phyloP scores from a whole-genome alignment of 2,888 invertebrate species.

The Synergus itoensis region DNA sequence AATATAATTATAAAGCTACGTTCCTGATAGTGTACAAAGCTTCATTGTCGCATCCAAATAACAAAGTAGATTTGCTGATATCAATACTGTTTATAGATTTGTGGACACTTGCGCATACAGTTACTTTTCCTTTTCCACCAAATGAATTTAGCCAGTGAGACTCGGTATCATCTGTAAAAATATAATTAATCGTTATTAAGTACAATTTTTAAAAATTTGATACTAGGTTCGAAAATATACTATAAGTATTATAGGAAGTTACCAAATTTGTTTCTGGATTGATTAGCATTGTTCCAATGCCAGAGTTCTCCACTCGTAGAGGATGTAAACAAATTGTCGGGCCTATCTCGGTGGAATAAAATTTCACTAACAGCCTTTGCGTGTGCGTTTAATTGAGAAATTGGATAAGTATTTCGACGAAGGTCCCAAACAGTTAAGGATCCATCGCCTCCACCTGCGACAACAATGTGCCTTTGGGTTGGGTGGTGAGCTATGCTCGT shows the following conservation, averaged over 20 bases:
- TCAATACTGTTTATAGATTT: slow-evolving; percentile 91
- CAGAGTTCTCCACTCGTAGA: slow-evolving; percentile 91
- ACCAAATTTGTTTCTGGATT: slow-evolving; percentile 72
- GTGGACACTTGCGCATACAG: slow-evolving; percentile 72
- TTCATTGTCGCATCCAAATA: slow-evolving; percentile 94
- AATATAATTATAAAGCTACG: slow-evolving; percentile 72
- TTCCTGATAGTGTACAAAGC: slow-evolving; percentile 90
- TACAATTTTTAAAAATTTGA: background rate
- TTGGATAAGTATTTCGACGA: slow-evolving; percentile 89
- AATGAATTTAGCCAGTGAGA: slow-evolving; percentile 80
- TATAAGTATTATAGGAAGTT: slow-evolving; percentile 24
- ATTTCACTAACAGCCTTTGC: slow-evolving; percentile 89
- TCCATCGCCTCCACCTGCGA: slow-evolving; percentile 93
- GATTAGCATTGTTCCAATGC: slow-evolving; percentile 87
- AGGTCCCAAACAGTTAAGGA: slow-evolving; percentile 94
- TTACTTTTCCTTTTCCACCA: slow-evolving; percentile 79
- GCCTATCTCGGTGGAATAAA: slow-evolving; percentile 91
- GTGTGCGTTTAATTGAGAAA: slow-evolving; percentile 90
- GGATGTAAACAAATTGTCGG: slow-evolving; percentile 90
- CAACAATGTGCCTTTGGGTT: slow-evolving; percentile 90
- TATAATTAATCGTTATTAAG: background rate
- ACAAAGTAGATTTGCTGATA: slow-evolving; percentile 85
- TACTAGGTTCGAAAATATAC: background rate
- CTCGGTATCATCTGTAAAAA: slow-evolving; percentile 69
- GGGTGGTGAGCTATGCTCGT: slow-evolving; percentile 91